Conservation (phyloP, 2,888 invertebrate species). For the Piscicola geometra region DNA sequence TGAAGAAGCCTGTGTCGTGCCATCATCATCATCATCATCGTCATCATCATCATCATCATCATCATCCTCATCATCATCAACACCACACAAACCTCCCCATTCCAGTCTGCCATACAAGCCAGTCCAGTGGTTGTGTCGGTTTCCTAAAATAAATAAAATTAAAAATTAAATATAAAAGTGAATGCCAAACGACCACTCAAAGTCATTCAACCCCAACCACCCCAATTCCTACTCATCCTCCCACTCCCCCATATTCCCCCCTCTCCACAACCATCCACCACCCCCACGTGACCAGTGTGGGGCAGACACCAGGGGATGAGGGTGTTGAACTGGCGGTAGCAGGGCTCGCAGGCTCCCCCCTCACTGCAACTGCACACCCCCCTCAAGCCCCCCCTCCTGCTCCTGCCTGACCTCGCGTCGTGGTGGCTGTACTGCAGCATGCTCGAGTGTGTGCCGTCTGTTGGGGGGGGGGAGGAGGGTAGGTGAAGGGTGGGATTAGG, state of each 20-base stretch:
- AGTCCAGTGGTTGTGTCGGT: slow-evolving; percentile 79
- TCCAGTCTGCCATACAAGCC: slow-evolving; percentile 75
- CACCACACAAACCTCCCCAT: slow-evolving; percentile 62
- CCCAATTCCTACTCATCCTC: no score
- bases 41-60: slow-evolving; percentile 24
- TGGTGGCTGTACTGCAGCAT: slow-evolving; percentile 58
- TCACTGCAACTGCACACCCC: slow-evolving; percentile 74
- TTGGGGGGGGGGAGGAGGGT: slow-evolving; percentile 48
- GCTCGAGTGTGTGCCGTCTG: slow-evolving; percentile 5
- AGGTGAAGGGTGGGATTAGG: no score
- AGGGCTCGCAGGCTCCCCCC: slow-evolving; percentile 63
- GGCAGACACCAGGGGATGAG: slow-evolving; percentile 83
- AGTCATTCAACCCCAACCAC: no score
- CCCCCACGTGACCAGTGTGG: slow-evolving; percentile 63
- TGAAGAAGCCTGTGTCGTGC: slow-evolving; percentile 70
- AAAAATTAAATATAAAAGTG: no score
- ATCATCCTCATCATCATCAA: slow-evolving; percentile 4
- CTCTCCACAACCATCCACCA: no score
- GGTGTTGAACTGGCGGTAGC: slow-evolving; percentile 74
- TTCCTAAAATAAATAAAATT: no score
- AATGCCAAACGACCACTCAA: no score
- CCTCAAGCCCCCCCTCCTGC: slow-evolving; percentile 59
- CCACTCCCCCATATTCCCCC: no score
- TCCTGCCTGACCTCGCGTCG: slow-evolving; percentile 61
- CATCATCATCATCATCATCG: slow-evolving; percentile 21